phyloP scores from a whole-genome alignment of 37 sponge, comb jelly and placozoan species.

The Axinella damicornis region DNA sequence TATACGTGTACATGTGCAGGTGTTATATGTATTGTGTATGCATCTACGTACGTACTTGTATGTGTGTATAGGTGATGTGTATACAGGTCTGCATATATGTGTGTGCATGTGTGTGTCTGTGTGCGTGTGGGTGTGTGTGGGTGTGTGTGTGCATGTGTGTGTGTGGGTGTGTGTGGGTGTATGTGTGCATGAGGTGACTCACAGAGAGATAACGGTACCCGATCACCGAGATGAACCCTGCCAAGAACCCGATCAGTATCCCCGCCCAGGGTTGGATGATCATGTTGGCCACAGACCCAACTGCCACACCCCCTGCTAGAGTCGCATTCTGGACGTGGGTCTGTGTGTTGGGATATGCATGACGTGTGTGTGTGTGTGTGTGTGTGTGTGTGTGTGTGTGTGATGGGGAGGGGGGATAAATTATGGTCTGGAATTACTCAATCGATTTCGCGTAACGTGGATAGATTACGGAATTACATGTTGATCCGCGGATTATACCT shows the following conservation, averaged over 20 bases:
- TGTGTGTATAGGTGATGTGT: no score
- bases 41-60: no score
- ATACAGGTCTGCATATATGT: no score
- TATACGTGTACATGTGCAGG: no score
- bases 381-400: conserved; percentile 42
- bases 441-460: no score
- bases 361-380: neutral
- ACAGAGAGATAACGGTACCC: conserved; percentile 79
- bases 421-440: no score
- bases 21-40: no score
- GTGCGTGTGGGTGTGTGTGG: neutral
- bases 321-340: conserved; percentile 95
- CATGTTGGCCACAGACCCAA: conserved; percentile 87
- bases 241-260: conserved; percentile 72
- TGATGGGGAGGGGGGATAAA: conserved; percentile 3
- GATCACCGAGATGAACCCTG: conserved; percentile 76
- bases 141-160: no score
- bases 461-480: no score
- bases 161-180: no score
- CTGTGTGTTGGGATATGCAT: conserved; percentile 28
- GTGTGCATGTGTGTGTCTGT: no score
- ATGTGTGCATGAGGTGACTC: conserved; percentile 1
- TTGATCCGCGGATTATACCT: no score
- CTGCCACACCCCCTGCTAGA: conserved; percentile 96
- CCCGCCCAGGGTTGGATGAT: conserved; percentile 88